Conservation (phyloP, 1,140 invertebrate genomes). For the Heliconius hermathena region DNA sequence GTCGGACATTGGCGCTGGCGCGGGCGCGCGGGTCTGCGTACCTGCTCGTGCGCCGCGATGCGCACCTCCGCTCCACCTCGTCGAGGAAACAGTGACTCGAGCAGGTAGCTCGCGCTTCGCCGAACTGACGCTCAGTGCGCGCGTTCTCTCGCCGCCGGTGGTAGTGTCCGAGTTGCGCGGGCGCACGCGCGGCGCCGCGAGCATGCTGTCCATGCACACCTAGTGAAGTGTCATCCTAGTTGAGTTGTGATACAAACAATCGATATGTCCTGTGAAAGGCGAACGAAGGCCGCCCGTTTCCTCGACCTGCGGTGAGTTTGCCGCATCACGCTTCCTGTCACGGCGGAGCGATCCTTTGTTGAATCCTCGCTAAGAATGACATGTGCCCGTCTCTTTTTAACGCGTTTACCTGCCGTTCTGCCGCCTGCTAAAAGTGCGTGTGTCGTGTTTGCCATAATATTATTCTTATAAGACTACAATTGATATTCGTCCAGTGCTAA, state of each 20-base stretch:
- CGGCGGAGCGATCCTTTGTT: conserved; percentile 70
- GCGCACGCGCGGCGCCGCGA: conserved; percentile 63
- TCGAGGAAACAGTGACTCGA: conserved; percentile 57
- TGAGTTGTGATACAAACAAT: conserved; percentile 59
- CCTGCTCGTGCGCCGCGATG: conserved; percentile 74
- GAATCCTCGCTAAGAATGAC: conserved; percentile 65
- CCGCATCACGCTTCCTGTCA: conserved; percentile 64
- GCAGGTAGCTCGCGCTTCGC: conserved; percentile 65
- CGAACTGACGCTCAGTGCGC: conserved; percentile 67
- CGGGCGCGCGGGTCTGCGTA: conserved; percentile 47
- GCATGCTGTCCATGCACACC: conserved; percentile 64
- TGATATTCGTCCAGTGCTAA: conserved; percentile 35
- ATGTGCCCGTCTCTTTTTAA: conserved; percentile 73
- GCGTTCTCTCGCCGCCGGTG: conserved; percentile 75
- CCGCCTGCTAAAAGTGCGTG: conserved; percentile 57
- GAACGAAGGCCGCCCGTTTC: conserved; percentile 75
- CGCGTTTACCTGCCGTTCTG: conserved; percentile 52
- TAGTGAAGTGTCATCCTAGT: conserved; percentile 71
- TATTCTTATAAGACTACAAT: conserved; percentile 35
- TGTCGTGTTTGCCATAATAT: conserved; percentile 42
- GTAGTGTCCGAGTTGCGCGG: conserved; percentile 74
- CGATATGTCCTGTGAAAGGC: conserved; percentile 79
- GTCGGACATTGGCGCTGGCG: conserved; percentile 34
- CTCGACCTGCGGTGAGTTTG: conserved; percentile 79
- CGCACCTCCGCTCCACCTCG: conserved; percentile 76